Evolutionary conservation across 2,113 vertebrate genomes (phyloP).

Genomic region (Eubucco bourcierii): DNA sequence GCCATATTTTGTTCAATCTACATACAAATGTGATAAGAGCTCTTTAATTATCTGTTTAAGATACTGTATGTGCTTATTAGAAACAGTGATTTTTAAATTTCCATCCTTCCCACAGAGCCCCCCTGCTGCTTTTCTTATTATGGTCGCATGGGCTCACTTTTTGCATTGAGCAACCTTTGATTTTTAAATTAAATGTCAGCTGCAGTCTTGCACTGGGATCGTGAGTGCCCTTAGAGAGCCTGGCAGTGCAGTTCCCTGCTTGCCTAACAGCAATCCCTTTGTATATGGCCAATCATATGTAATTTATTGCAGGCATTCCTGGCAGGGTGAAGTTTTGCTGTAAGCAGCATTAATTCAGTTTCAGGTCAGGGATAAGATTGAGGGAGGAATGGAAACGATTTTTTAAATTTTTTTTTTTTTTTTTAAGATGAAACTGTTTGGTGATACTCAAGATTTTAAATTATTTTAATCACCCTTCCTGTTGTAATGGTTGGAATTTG

Average conservation of each 20-base stretch:
- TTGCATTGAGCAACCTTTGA: conserved; percentile 77
- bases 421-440: conserved; percentile 51
- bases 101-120: conserved; percentile 70
- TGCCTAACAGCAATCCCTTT: conserved; percentile 76
- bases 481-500: neutral
- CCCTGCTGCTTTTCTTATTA: conserved; percentile 74
- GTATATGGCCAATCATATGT: conserved; percentile 80
- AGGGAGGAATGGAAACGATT: conserved; percentile 26
- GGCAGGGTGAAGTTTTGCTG: conserved; percentile 70
- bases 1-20: conserved; percentile 76
- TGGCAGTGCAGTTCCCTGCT: conserved; percentile 65
- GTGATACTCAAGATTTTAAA: conserved; percentile 44
- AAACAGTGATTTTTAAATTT: conserved; percentile 67
- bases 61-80: conserved; percentile 75
- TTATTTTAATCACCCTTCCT: conserved; percentile 64
- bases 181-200: conserved; percentile 85
- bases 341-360: conserved; percentile 71
- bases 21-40: conserved; percentile 73
- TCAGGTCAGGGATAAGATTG: conserved; percentile 45
- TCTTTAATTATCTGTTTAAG: conserved; percentile 79
- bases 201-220: conserved; percentile 73
- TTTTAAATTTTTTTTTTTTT: no score
- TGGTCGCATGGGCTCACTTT: conserved; percentile 60
- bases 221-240: conserved; percentile 72
- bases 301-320: conserved; percentile 78